Conservation (phyloP, 2,113 vertebrate genomes). For the Crotalus horridus region DNA sequence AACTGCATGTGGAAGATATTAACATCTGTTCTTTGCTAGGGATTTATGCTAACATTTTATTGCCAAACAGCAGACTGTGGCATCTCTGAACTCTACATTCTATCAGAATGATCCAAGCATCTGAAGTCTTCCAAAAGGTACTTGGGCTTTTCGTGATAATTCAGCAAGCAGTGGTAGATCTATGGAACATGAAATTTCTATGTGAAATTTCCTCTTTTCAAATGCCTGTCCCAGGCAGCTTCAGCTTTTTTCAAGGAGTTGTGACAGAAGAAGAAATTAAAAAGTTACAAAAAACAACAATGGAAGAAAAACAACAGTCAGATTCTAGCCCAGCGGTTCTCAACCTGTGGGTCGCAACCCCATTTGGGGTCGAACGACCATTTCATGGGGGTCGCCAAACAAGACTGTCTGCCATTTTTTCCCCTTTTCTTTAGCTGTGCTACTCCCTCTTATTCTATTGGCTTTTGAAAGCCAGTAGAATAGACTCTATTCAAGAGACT, state of each 20-base stretch:
- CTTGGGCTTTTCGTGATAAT: neutral
- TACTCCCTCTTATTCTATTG: too few relatives aligned
- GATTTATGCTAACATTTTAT: neutral
- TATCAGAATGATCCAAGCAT: neutral
- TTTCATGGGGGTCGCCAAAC: too few relatives aligned
- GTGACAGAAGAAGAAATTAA: neutral
- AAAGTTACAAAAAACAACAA: neutral
- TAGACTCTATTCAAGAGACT: too few relatives aligned
- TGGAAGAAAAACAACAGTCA: neutral
- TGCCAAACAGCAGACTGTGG: neutral
- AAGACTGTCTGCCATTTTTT: too few relatives aligned
- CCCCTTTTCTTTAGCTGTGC: too few relatives aligned
- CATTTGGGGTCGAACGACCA: too few relatives aligned
- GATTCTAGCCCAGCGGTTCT: neutral
- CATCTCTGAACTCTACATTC: neutral
- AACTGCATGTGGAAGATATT: neutral
- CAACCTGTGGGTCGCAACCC: too few relatives aligned
- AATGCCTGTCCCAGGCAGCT: neutral
- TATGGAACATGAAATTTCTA: neutral
- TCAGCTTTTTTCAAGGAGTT: neutral
- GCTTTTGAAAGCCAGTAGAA: too few relatives aligned
- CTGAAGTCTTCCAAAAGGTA: neutral
- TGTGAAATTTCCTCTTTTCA: neutral
- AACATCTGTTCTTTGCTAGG: neutral
- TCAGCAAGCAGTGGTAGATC: neutral